Evolutionary conservation across 2,888 invertebrate species (phyloP).

Genomic region (Keiferia lycopersicella): DNA sequence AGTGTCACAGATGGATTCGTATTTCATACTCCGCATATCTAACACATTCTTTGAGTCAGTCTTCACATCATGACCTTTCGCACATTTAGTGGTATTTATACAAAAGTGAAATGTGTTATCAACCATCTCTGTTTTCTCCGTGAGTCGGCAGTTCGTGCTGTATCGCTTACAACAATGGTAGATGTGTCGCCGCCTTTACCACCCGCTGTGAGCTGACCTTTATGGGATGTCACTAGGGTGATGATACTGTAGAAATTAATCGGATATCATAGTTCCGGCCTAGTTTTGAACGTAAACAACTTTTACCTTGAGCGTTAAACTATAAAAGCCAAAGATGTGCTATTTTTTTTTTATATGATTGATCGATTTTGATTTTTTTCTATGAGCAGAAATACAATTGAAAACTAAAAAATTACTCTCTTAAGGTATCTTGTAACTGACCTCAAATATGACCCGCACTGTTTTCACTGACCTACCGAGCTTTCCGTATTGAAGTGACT

Average conservation of each 20-base stretch:
- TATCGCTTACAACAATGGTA: constrained; percentile 30
- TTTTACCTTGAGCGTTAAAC: constrained; percentile 3
- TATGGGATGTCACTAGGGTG: constrained; percentile 26
- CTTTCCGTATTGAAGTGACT: constrained; percentile 25
- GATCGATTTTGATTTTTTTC: too few species aligned
- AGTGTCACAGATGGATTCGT: neutral
- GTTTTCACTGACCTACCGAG: constrained; percentile 23
- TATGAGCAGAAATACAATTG: too few species aligned
- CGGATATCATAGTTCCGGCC: constrained; percentile 21
- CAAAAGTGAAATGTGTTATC: constrained; percentile 33
- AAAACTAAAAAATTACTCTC: too few species aligned
- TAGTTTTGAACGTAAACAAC: constrained; percentile 14
- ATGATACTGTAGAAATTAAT: constrained; percentile 19
- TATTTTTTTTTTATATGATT: too few species aligned
- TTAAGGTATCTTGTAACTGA: neutral
- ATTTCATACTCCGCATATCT: neutral
- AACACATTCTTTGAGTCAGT: constrained; percentile 12
- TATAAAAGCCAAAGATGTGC: constrained; percentile 1
- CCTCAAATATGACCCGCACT: neutral
- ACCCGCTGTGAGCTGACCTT: constrained; percentile 30
- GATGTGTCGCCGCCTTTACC: constrained; percentile 25
- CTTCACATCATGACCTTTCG: constrained; percentile 24
- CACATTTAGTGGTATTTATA: constrained; percentile 28
- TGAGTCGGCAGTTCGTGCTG: constrained; percentile 30
- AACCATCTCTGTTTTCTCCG: constrained; percentile 29